Conservation (phyloP, 2,797 vertebrate species). For the Melanotaenia nigrans region DNA sequence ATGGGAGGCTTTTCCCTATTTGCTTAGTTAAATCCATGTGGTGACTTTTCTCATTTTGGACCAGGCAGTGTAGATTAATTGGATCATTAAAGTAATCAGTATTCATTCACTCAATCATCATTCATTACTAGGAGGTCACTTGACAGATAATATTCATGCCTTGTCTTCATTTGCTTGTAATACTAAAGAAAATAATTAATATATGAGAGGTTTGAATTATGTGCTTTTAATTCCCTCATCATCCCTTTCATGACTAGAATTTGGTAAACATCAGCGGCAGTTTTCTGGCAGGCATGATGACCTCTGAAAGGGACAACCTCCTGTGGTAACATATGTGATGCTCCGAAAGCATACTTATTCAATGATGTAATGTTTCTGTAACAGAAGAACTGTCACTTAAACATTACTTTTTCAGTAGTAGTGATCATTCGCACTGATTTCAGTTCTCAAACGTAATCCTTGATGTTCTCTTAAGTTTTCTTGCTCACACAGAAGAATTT, state of each 20-base stretch:
- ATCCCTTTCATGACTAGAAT: not conserved
- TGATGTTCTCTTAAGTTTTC: constrained; percentile 9
- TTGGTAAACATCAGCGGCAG: not conserved
- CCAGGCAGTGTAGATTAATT: constrained; percentile 3
- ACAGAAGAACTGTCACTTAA: constrained; percentile 1
- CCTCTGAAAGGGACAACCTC: constrained; percentile 1
- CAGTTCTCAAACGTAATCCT: constrained; percentile 9
- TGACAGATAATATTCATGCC: not conserved
- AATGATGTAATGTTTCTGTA: constrained; percentile 28
- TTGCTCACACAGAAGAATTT: constrained; percentile 13
- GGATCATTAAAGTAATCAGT: not conserved
- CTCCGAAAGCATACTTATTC: not conserved
- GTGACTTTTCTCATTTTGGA: not conserved
- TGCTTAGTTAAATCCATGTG: not conserved
- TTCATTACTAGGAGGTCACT: not conserved
- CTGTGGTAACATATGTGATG: constrained; percentile 13
- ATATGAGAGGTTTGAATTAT: not conserved
- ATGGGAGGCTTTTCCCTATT: not conserved
- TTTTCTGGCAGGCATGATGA: constrained; percentile 2
- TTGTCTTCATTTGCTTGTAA: constrained; percentile 1
- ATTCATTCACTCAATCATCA: constrained; percentile 10
- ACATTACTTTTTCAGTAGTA: not conserved
- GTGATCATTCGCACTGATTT: constrained; percentile 18
- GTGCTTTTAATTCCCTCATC: not conserved
- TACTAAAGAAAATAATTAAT: constrained; percentile 4